Conservation (phyloP, 1,140 invertebrate genomes). For the Drosophila cardini region DNA sequence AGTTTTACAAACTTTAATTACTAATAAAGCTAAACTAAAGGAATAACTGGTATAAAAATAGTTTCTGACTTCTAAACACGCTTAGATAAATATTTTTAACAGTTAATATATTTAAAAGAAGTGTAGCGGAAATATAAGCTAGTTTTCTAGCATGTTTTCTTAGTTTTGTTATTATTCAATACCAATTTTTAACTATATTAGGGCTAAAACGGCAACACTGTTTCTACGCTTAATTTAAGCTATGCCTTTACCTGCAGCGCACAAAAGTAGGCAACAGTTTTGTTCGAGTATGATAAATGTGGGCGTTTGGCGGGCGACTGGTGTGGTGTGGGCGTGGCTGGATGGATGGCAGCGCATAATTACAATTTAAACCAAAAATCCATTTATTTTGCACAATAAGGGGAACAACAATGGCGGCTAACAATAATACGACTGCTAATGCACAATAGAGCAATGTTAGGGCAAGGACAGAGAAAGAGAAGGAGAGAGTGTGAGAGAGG, state of each 20-base stretch:
- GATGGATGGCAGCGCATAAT: conserved; percentile 61
- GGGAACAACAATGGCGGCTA: conserved; percentile 49
- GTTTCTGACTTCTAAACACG: too few relatives aligned
- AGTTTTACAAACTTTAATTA: neutral
- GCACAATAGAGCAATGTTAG: conserved; percentile 52
- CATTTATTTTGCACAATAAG: conserved; percentile 81
- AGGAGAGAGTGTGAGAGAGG: neutral
- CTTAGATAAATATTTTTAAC: too few relatives aligned
- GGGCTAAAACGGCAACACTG: neutral
- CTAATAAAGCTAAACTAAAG: too few relatives aligned
- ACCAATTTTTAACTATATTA: too few relatives aligned
- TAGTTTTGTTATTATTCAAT: too few relatives aligned
- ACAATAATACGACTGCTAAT: conserved; percentile 67
- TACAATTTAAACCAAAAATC: conserved; percentile 81
- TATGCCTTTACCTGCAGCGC: conserved; percentile 51
- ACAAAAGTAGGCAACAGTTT: conserved; percentile 52
- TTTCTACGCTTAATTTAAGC: conserved; percentile 47
- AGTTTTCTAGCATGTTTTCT: too few relatives aligned
- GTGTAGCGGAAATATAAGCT: too few relatives aligned
- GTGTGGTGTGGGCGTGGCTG: conserved; percentile 18
- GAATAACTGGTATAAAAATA: too few relatives aligned
- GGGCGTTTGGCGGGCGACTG: neutral
- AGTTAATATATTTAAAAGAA: too few relatives aligned
- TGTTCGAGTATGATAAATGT: conserved; percentile 13
- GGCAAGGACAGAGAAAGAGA: conserved; percentile 4